Evolutionary conservation across 2,888 invertebrate genomes (phyloP).

Genomic region (Barypeithes pellucidus): DNA sequence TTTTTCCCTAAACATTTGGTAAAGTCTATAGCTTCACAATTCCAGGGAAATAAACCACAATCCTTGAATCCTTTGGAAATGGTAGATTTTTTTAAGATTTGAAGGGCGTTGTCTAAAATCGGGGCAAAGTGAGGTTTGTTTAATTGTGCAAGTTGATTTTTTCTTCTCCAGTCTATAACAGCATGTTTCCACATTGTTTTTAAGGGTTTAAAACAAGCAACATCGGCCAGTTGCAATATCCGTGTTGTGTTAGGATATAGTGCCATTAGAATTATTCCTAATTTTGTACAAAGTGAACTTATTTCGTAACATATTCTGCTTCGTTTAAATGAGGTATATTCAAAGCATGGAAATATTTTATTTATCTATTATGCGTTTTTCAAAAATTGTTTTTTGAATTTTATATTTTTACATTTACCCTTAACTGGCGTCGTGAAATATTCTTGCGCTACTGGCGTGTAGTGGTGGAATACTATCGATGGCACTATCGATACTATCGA

Average conservation of each 20-base stretch:
- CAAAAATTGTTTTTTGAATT: no score
- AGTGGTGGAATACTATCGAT: no score
- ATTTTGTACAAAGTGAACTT: slow-evolving; percentile 48
- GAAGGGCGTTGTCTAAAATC: slow-evolving; percentile 51
- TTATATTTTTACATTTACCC: no score
- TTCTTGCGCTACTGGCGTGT: no score
- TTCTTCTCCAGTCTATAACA: slow-evolving; percentile 61
- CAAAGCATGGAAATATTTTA: no score
- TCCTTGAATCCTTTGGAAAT: slow-evolving; percentile 56
- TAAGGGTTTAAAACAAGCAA: slow-evolving; percentile 58
- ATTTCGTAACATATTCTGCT: no score
- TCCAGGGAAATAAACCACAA: slow-evolving; percentile 58
- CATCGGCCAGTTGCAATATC: slow-evolving; percentile 60
- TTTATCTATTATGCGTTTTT: no score
- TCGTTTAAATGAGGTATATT: no score
- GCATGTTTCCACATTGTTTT: slow-evolving; percentile 59
- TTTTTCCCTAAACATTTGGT: slow-evolving; percentile 26
- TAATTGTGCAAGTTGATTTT: slow-evolving; percentile 50
- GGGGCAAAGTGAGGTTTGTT: slow-evolving; percentile 58
- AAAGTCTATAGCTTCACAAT: slow-evolving; percentile 54
- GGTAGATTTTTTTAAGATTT: slow-evolving; percentile 33
- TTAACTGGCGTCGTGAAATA: no score
- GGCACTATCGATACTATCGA: no score
- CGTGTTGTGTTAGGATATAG: slow-evolving; percentile 57
- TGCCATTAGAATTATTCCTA: no score